These are phyloP conservation scores for Typhlichthys eigenmanni DNA, from an alignment of 2,797 vertebrate genomes.

Conservation along the genomic window DNA sequence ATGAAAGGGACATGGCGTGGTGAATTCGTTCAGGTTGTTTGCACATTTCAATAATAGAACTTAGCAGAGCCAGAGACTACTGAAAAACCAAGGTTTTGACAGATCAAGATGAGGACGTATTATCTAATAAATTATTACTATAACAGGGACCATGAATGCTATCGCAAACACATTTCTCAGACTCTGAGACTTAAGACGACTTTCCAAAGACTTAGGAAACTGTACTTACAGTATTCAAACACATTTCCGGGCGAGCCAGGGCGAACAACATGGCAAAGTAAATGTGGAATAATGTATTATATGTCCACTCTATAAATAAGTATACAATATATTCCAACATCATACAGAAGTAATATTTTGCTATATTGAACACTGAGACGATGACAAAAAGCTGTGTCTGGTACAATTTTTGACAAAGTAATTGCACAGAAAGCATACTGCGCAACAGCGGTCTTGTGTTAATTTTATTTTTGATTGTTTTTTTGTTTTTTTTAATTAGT, in stretches of 20 bases:
- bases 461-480: constrained; percentile 46
- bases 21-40: constrained; percentile 54
- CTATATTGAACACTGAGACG: constrained; percentile 50
- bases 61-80: constrained; percentile 46
- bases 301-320: constrained; percentile 47
- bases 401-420: constrained; percentile 61
- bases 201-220: constrained; percentile 67
- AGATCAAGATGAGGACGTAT: constrained; percentile 37
- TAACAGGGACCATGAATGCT: constrained; percentile 63
- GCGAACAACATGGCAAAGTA: constrained; percentile 37
- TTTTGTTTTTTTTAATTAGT: constrained; percentile 13
- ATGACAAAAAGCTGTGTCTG: constrained; percentile 51
- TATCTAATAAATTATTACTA: constrained; percentile 14
- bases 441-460: constrained; percentile 52
- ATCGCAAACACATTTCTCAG: constrained; percentile 39
- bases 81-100: constrained; percentile 51
- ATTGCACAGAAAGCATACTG: constrained; percentile 65
- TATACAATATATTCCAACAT: constrained; percentile 56
- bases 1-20: constrained; percentile 54
- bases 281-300: constrained; percentile 56
- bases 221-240: constrained; percentile 33
- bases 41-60: constrained; percentile 58
- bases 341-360: constrained; percentile 44
- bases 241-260: constrained; percentile 38
- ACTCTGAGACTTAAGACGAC: constrained; percentile 62